Evolutionary conservation across 2,797 vertebrate genomes (phyloP), one percentile per base, ranked within the genome.

Genomic region (Nothura maculosa): DNA sequence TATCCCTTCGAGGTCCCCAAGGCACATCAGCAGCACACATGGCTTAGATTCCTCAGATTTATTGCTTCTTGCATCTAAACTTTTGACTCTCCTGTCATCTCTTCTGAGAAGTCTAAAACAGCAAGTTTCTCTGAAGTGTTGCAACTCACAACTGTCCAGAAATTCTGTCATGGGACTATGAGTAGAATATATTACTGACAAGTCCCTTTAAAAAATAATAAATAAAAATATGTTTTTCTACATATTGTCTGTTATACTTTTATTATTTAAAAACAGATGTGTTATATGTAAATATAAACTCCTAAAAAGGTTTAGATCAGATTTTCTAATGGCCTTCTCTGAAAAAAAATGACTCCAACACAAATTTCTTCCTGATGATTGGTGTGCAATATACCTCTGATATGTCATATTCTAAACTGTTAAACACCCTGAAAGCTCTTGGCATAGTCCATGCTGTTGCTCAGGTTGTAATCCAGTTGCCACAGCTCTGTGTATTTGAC

Each of bases 131-230:
- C 48, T 52, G 6, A 54, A 72, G 12, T 52, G 58, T 55, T 73
- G 68, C 64, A 85, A n/a, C 76, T 62, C 36, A 57, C 34, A 70
- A 63, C 40, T 48, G 43, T 22, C 81, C 81, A 76, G 58, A 60
- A 84, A 61, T 75, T 88, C 52, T 70, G 47, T 54, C 3, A 1
- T 15, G 60, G 36, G 30, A 72, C n/a, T 64, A 38, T 50, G 50
- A 74, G 24, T 22, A 24, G 28, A 64, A 19, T 18, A 32, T 6
- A 30, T 47, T 15, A 45, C 12, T 66, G 40, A 60, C 2, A 32
- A 43, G 42, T 62, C 40, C 2, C 2, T 80, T 80, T 19, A 38
- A 60, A 86, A 93, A n/a, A 40, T 73, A 75, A 89, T 12, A n/a
- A 40, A 73, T 68, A 89, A 15, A 77, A 80, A 67, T 69, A 10